Base-by-base conservation (phyloP, 92 coral and sea anemone genomes). In the Parazoanthus swiftii region DNA sequence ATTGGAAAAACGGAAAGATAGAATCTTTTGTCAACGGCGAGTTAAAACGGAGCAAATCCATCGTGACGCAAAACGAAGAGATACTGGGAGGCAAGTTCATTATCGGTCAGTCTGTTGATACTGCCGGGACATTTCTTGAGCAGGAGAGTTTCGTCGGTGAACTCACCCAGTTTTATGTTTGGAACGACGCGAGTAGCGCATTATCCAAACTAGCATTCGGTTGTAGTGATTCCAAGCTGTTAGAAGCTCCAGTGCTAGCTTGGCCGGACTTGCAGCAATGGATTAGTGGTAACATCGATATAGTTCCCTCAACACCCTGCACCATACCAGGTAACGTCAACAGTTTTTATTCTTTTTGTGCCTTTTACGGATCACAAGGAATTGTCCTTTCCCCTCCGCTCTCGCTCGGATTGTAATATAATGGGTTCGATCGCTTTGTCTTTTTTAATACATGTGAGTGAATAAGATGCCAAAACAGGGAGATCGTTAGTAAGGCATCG, bases 101-200 rank as follows among this genome's bases (percentile, higher is more conserved):
- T 36, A 76, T 76, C 80, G 80, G 80, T 9, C 80, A 76, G 20
- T 6, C 51, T 8, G 51, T 20, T 18, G 35, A 18, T 25, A n/a
- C 1, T 39, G 25, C 2, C 43, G 50, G 80, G 9, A 44, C 0
- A 8, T 76, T 39, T 4, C 9, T 14, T 15, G 50, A 42, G 18
- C 51, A 76, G 13, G 51, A 76, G 80, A 76, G 80, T 54, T 76
- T 76, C 80, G 54, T 76, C 5, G 80, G 80, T 2, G 80, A 76
- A 23, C 80, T 76, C 2, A 39, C 50, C 42, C 80, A 76, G 5
- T 76, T 76, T 16, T 76, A 76, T 3, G 80, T 76, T n/a, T 76
- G 80, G 80, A 76, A 39, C 3, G 77, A 18, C 44, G 44, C 11
- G 10, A 21, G 9, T 20, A 39, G 11, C 10, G 9, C 16, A 10